Evolutionary conservation across 2,888 invertebrate genomes (phyloP).

Genomic region (Podabrus alpinus): DNA sequence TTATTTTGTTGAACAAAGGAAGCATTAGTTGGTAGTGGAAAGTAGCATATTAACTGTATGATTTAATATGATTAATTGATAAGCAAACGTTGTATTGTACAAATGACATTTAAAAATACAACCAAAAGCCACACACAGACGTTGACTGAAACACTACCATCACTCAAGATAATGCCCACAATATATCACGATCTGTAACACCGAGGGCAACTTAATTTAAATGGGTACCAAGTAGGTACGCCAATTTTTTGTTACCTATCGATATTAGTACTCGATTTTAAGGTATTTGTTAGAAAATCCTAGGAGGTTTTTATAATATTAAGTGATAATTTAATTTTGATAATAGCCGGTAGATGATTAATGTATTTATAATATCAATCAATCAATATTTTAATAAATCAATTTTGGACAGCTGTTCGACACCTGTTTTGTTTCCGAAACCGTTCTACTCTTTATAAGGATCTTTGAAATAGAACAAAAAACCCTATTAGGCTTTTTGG

Average conservation of each 20-base stretch:
- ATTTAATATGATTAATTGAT: slow-evolving; percentile 33
- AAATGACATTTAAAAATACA: slow-evolving; percentile 46
- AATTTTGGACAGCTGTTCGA: slow-evolving; percentile 26
- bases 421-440: slow-evolving; percentile 29
- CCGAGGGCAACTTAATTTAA: slow-evolving; percentile 23
- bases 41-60: slow-evolving; percentile 1
- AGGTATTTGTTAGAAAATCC: slow-evolving; percentile 15
- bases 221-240: slow-evolving; percentile 5
- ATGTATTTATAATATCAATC: slow-evolving; percentile 25
- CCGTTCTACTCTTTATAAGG: slow-evolving; percentile 26
- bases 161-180: slow-evolving; percentile 48
- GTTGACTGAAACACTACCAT: slow-evolving; percentile 49
- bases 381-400: slow-evolving; percentile 29
- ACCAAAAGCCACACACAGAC: slow-evolving; percentile 48
- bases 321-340: slow-evolving; percentile 22
- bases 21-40: background rate
- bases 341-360: slow-evolving; percentile 19
- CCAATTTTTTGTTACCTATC: slow-evolving; percentile 1
- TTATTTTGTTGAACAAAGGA: background rate
- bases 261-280: slow-evolving; percentile 5
- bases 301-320: background rate
- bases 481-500: slow-evolving; percentile 42
- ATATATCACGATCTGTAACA: slow-evolving; percentile 33
- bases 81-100: slow-evolving; percentile 39
- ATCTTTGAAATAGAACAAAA: slow-evolving; percentile 30